A percentile compares a stretch with the other conserved stretches of the same genome.
These are phyloP conservation scores for Anguilla megastoma DNA, from an alignment of 2,797 vertebrate species.

Conservation along the genomic window DNA sequence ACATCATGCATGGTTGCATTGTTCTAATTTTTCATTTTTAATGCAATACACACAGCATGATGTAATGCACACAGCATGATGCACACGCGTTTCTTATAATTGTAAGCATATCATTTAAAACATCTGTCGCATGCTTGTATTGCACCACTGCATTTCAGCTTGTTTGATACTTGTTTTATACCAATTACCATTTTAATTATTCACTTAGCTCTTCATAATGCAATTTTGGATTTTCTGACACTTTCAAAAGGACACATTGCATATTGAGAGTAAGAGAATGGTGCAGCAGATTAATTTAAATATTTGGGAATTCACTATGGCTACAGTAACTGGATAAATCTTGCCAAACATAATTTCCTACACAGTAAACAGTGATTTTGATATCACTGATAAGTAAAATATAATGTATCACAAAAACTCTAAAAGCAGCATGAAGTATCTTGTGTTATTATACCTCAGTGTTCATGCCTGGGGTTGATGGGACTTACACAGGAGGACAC, in stretches of 20 bases:
- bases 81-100: neutral
- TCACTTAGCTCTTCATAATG: neutral
- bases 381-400: neutral
- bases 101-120: too few species aligned
- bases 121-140: too few species aligned
- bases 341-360: neutral
- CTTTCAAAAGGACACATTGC: neutral
- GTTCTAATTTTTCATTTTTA: neutral
- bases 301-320: too few species aligned
- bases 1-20: neutral
- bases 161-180: too few species aligned
- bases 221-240: neutral
- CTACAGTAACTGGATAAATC: neutral
- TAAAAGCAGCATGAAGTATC: neutral
- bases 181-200: too few species aligned
- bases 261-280: neutral
- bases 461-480: neutral
- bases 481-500: neutral
- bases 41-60: neutral
- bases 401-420: neutral
- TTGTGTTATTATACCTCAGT: neutral
- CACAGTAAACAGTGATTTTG: neutral
- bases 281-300: too few species aligned
- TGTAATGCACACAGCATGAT: neutral
- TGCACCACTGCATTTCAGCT: too few species aligned